These are phyloP conservation scores for Stictonetta naevosa DNA, from an alignment of 2,113 vertebrate genomes.

Conservation along the genomic window DNA sequence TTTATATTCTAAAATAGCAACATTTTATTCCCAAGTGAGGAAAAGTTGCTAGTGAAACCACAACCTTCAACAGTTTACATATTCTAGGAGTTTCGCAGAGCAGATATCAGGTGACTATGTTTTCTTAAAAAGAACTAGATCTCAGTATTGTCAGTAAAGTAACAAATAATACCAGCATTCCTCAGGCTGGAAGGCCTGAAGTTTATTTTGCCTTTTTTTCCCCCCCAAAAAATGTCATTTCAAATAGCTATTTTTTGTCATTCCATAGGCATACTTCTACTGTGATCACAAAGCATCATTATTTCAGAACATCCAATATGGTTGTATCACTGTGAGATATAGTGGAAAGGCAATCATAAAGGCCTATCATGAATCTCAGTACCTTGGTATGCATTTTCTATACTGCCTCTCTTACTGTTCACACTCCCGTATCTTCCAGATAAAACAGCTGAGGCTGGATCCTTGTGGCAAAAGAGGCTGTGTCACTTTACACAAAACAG, in stretches of 20 bases:
- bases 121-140: neutral
- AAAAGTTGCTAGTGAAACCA: conserved; percentile 20
- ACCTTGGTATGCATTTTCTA: neutral
- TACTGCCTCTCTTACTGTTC: neutral
- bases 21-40: conserved; percentile 67
- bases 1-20: conserved; percentile 67
- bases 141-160: neutral
- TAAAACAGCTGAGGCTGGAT: neutral
- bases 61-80: conserved; percentile 18
- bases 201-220: neutral
- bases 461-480: neutral
- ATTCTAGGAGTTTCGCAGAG: neutral
- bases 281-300: neutral
- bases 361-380: neutral
- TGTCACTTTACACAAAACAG: neutral
- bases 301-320: neutral
- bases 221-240: neutral
- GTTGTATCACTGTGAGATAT: neutral
- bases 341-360: neutral
- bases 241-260: neutral
- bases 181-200: neutral
- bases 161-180: neutral
- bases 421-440: neutral
- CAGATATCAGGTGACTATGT: neutral
- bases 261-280: neutral